Evolutionary conservation across 2,113 vertebrate species (phyloP).

Genomic region (Carlito syrichta): DNA sequence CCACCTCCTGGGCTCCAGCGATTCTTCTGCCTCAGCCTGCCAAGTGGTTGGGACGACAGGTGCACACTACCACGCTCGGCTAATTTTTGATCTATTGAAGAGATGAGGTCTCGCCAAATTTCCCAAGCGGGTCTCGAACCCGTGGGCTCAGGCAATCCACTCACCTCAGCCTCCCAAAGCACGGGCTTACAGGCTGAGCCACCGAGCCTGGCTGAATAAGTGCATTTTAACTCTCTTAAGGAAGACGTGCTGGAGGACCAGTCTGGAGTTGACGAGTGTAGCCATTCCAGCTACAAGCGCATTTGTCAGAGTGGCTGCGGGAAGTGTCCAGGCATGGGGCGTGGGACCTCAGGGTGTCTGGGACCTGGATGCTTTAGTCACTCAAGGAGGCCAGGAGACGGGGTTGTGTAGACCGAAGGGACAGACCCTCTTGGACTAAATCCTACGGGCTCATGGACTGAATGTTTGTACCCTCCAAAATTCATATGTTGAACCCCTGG

Average conservation of each 20-base stretch:
- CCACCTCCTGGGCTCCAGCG: too few species aligned
- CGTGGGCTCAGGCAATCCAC: too few species aligned
- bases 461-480: neutral
- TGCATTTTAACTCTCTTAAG: neutral
- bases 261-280: neutral
- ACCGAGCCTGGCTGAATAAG: too few species aligned
- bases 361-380: neutral
- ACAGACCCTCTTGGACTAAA: neutral
- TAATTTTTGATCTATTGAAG: too few species aligned
- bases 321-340: neutral
- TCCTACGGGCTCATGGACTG: neutral
- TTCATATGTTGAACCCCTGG: neutral
- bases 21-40: too few species aligned
- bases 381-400: neutral
- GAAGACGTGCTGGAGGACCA: neutral
- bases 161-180: too few species aligned
- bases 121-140: too few species aligned
- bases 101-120: too few species aligned
- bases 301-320: neutral
- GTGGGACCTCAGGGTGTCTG: neutral
- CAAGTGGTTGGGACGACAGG: too few species aligned
- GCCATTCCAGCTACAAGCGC: neutral
- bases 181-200: too few species aligned
- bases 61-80: too few species aligned
- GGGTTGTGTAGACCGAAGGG: neutral